Evolutionary conservation across 2,888 invertebrate genomes (phyloP), one percentile per base, ranked within the genome.

Genomic region (Drosophila mercatorum): DNA sequence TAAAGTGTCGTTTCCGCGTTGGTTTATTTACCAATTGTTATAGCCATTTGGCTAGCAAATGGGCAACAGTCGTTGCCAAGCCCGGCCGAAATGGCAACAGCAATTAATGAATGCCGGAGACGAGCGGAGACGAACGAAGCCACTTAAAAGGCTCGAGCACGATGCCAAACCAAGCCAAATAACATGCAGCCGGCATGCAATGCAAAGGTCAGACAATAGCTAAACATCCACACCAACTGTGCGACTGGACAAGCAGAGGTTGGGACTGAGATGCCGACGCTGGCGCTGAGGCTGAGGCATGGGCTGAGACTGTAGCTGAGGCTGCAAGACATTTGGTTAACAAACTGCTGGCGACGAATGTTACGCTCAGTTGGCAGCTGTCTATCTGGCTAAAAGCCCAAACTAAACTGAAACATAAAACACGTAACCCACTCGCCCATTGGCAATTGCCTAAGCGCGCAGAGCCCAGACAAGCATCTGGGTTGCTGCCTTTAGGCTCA

Each of bases 341-440:
- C 52, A 69, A 68, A 64, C 58, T 44, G 63, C 69, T 59, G 64
- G 75, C 77, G 60, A 63, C 68, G 66, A 75, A 68, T 76, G 67
- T 68, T 79, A 79, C 80, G 67, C 73, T 79, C 68, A 63, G 72
- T 69, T 82, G 83, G 80, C 83, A 84, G 83, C 87, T 80, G 87
- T 82, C 87, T 72, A 58, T 69, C 78, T 69, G 72, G 31, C 70
- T 43, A 59, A 75, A 46, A 65, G 49, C 67, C 34, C 65, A 63
- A 53, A 57, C 77, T 59, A 68, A 72, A 64, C 57, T 57, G 60
- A 74, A 68, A 74, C 56, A 46, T 46, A 28, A 70, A 59, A 66
- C 67, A 78, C 66, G 70, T 71, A 51, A 70, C 55, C 49, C 44
- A 60, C 62, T 73, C 60, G 71, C 63, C 70, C 78, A 74, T 78